phyloP scores from a whole-genome alignment of 2,888 invertebrate species.

The Diarsia mendica region DNA sequence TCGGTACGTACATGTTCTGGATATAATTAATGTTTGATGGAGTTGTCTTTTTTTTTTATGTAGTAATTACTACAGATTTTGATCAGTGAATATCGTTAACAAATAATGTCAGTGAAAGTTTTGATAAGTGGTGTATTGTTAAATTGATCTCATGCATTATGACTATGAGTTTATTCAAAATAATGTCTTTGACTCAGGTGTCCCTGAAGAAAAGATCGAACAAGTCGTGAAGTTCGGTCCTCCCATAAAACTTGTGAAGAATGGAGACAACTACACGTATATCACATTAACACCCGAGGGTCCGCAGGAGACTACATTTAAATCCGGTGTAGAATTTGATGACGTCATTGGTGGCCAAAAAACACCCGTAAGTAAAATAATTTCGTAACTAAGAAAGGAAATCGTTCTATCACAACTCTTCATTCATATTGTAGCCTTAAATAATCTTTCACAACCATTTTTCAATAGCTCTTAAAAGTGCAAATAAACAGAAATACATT shows the following conservation, averaged over 20 bases:
- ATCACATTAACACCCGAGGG: slow-evolving; percentile 45
- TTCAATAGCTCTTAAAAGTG: not conserved
- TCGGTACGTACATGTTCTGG: slow-evolving; percentile 61
- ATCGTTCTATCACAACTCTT: no score
- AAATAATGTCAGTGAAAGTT: not conserved
- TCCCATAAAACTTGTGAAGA: slow-evolving; percentile 65
- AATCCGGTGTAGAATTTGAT: slow-evolving; percentile 76
- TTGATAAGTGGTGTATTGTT: not conserved
- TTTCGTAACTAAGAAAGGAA: not conserved
- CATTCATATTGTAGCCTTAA: not conserved
- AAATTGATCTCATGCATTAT: no score
- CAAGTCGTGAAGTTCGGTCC: slow-evolving; percentile 37
- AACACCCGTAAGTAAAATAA: slow-evolving; percentile 31
- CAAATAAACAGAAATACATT: not conserved
- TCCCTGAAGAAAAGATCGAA: slow-evolving; percentile 12
- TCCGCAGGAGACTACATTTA: slow-evolving; percentile 67
- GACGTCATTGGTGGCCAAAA: slow-evolving; percentile 56
- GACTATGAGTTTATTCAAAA: not conserved
- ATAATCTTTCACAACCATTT: not conserved
- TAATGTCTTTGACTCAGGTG: slow-evolving; percentile 1
- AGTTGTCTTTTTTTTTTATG: not conserved
- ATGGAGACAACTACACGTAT: slow-evolving; percentile 72
- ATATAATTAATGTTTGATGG: not conserved
- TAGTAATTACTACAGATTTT: not conserved
- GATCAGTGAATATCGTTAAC: not conserved